Evolutionary conservation across 2,113 vertebrate genomes (phyloP), one percentile per base, ranked within the genome.

Genomic region (Brachionichthys hirsutus): DNA sequence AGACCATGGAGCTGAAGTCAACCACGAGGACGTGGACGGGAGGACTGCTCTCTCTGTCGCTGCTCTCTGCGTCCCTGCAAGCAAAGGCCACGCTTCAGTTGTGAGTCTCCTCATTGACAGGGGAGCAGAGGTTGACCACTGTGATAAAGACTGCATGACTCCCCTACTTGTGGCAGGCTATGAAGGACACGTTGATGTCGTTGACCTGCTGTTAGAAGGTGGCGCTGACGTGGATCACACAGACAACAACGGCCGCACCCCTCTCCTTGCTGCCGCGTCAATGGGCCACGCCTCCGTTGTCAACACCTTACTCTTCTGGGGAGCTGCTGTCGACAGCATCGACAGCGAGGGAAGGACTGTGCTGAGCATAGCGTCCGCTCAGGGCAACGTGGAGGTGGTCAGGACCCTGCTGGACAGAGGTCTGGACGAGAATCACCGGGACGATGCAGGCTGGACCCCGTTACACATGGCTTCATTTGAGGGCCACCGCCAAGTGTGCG

Each of bases 91-190:
- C 0, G 96, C 95, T 0, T 94, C 96, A 0, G 97, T 98, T 0
- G 96, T 98, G 8, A 98, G 96, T 80, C 93, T 99, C 13, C 81
- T 99, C 1, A 95, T 99, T 1, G 97, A 99, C 44, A 91, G 95
- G 0, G 94, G 96, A 0, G 96, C 96, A 2, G 96, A 97, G 55
- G 96, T 99, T 0, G 96, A 98, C 85, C 97, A 99, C 67, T 97
- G 97, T 3, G 97, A 99, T 74, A 98, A 98, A 74, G 97, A 99
- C 1, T 96, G 94, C 81, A 98, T 98, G 96, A 99, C 97, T 0
- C 97, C 97, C 0, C 91, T 99, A 67, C 92, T 99, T 13, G 97
- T 98, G 3, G 97, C 97, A 9, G 96, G 95, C 65, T 98, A 98
- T 1, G 97, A 99, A 89, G 97, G 97, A 70, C 97, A 99, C 0